A percentile compares a stretch with the other conserved stretches of the same genome.
phyloP scores from a whole-genome alignment of 2,888 invertebrate species.

The Exephanes ischioxanthus region DNA sequence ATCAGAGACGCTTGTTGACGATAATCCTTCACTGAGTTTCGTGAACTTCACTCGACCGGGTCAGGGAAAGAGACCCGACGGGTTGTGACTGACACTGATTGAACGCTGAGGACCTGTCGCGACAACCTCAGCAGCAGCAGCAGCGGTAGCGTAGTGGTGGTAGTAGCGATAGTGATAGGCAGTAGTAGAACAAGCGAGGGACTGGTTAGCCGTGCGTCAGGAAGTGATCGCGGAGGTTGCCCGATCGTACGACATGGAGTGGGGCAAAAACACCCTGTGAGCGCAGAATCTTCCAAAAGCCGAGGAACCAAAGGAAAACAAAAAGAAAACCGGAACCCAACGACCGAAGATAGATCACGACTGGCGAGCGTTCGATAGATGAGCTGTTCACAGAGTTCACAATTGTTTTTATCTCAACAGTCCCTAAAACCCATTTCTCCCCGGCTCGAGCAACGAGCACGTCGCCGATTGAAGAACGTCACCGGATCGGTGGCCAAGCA shows the following conservation, averaged over 20 bases:
- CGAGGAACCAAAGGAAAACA: background rate
- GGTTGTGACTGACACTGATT: conserved; percentile 46
- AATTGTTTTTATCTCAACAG: background rate
- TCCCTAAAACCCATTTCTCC: background rate
- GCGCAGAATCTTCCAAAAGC: background rate
- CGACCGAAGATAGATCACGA: background rate
- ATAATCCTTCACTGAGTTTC: conserved; percentile 50
- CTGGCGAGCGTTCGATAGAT: background rate
- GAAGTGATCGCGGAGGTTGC: conserved; percentile 34
- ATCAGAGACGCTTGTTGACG: conserved; percentile 27
- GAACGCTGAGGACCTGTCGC: conserved; percentile 35
- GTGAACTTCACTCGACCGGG: conserved; percentile 34
- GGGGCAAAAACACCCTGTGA: background rate
- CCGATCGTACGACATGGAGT: conserved; percentile 49
- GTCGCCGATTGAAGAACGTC: background rate
- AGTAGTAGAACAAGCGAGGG: conserved; percentile 5
- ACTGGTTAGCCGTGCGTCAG: conserved; percentile 57
- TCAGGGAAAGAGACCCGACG: conserved; percentile 38
- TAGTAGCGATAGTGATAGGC: background rate
- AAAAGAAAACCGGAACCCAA: background rate
- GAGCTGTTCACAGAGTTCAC: background rate
- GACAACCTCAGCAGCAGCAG: background rate
- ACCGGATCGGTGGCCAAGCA: background rate
- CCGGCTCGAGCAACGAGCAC: background rate
- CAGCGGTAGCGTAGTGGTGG: conserved; percentile 1